Evolutionary conservation across 2,888 invertebrate genomes (phyloP), one percentile per base, ranked within the genome.

Genomic region (Eucera pruinosa): DNA sequence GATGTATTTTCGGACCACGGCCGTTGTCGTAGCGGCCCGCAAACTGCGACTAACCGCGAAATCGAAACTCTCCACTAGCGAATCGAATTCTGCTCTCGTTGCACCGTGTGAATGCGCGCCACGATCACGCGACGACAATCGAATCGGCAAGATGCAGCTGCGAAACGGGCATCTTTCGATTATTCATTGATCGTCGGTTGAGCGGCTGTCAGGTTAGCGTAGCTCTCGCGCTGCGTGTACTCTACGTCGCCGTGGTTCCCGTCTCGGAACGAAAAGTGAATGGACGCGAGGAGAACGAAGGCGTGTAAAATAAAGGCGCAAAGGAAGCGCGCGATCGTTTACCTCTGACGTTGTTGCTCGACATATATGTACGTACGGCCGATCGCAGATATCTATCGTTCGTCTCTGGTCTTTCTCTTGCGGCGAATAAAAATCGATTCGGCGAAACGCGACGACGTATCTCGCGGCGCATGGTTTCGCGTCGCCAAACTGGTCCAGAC

Each of bases 281-380:
- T 15, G 33, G 5, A 18, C 48, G 15, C 9, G n/a, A 13, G 7
- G 23, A 11, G n/a, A 9, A 9, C 6, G 47, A 15, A 15, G 13
- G 60, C 39, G n/a, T 43, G 20, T n/a, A n/a, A 5, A 3, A 27
- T 18, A 27, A 58, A 27, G 18, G 33, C 33, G 23, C 1, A 7
- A n/a, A 57, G 54, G 65, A 70, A 54, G 47, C 48, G 41, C 50
- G 50, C 30, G 41, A 55, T 55, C 71, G 48, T 73, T 73, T 48
- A 61, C 73, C 55, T 73, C 25, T 15, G 43, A n/a, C n/a, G n/a
- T 48, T 43, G 27, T 55, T 20, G 39, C 27, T n/a, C n/a, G 36
- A 60, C 72, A 43, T 27, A n/a, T n/a, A n/a, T n/a, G n/a, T n/a
- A n/a, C n/a, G n/a, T n/a, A 27, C 57, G 27, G 52, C 50, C 70